Percentiles rank a stretch among this genome's conserved stretches.
Evolutionary conservation across 2,797 vertebrate genomes (phyloP).

Genomic region (Cuniculus paca): DNA sequence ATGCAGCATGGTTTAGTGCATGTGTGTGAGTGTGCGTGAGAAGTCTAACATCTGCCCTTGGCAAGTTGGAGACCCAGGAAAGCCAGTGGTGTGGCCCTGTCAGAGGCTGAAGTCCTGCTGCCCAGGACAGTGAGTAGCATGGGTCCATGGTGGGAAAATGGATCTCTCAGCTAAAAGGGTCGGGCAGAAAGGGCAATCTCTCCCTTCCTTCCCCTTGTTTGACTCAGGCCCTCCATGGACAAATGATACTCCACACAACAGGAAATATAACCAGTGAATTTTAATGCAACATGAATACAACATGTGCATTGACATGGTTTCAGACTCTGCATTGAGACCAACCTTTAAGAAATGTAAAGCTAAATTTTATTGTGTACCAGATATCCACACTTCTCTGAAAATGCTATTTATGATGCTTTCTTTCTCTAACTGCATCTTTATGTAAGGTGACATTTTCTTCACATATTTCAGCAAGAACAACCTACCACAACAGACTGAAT

Average conservation of each 20-base stretch:
- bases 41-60: neutral
- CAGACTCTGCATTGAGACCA: neutral
- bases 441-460: conserved; percentile 11
- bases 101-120: neutral
- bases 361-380: neutral
- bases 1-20: neutral
- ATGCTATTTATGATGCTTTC: neutral
- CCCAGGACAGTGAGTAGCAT: fast-evolving
- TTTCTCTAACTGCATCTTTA: neutral
- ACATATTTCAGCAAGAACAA: neutral
- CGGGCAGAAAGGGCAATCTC: neutral
- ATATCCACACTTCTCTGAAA: neutral
- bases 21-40: neutral
- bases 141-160: neutral
- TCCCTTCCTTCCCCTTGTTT: neutral
- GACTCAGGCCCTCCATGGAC: too few species aligned
- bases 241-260: too few species aligned
- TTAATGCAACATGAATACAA: neutral
- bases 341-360: conserved; percentile 21
- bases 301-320: neutral
- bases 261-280: neutral
- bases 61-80: neutral
- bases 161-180: neutral
- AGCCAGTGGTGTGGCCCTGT: too few species aligned
- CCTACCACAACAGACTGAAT: neutral